Conservation (phyloP, 2,797 vertebrate genomes). For the Netta rufina region DNA sequence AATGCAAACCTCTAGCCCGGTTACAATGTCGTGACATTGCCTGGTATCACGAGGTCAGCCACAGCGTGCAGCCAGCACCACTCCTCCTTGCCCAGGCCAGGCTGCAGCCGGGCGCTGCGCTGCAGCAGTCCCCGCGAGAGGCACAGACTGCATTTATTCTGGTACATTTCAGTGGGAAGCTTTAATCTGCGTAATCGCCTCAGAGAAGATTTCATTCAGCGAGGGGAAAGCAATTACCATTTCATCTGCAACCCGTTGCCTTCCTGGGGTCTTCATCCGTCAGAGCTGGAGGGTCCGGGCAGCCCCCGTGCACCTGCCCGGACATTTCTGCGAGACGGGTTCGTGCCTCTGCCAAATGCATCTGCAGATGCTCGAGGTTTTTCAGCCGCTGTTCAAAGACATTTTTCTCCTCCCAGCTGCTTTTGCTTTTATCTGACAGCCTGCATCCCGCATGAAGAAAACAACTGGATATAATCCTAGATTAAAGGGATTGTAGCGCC, state of each 20-base stretch:
- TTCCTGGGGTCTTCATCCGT: constrained; percentile 56
- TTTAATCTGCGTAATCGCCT: constrained; percentile 81
- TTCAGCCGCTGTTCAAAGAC: neutral
- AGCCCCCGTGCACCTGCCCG: constrained; percentile 14
- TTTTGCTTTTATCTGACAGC: constrained; percentile 67
- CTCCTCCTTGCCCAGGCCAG: neutral
- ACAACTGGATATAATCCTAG: constrained; percentile 85
- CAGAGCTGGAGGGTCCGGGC: constrained; percentile 37
- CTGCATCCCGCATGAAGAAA: constrained; percentile 78
- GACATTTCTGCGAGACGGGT: neutral
- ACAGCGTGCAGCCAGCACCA: neutral
- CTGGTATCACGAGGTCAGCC: neutral
- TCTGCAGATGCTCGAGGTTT: constrained; percentile 9
- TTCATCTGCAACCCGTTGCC: constrained; percentile 74
- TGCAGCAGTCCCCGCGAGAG: constrained; percentile 55
- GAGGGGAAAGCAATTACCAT: constrained; percentile 79
- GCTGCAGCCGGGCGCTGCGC: constrained; percentile 5
- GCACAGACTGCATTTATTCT: constrained; percentile 74
- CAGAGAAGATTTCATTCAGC: constrained; percentile 78
- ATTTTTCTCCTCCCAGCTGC: constrained; percentile 46
- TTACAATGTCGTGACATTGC: no score
- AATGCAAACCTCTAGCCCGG: neutral
- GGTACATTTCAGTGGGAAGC: constrained; percentile 70
- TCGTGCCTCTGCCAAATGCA: neutral
- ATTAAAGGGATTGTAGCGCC: constrained; percentile 77